Percentiles rank a stretch among this genome's conserved stretches.
Evolutionary conservation across 1,140 invertebrate species (phyloP).

Genomic region (Anoplolepis gracilipes): DNA sequence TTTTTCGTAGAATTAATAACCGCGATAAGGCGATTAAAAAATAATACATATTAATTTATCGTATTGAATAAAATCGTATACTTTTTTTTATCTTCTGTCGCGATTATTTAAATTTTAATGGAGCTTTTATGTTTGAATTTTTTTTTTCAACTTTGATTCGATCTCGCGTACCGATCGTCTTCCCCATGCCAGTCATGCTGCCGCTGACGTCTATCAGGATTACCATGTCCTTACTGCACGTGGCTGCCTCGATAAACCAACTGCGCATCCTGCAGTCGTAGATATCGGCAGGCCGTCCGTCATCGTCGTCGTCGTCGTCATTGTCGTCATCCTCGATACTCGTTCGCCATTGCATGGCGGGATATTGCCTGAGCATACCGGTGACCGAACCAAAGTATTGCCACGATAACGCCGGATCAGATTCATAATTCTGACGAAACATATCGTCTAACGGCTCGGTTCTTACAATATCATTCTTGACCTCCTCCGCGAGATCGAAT

Average conservation of each 20-base stretch:
- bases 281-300: constrained; percentile 85
- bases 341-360: constrained; percentile 88
- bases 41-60: constrained; percentile 32
- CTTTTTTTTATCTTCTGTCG: background rate
- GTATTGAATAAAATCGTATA: background rate
- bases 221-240: constrained; percentile 98
- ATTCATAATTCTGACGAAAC: constrained; percentile 94
- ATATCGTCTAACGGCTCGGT: constrained; percentile 93
- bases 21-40: background rate
- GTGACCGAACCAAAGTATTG: constrained; percentile 98
- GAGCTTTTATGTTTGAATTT: background rate
- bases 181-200: constrained; percentile 97
- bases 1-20: background rate
- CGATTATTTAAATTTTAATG: background rate
- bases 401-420: constrained; percentile 96
- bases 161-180: constrained; percentile 88
- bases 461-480: constrained; percentile 93
- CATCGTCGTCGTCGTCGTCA: constrained; percentile 6
- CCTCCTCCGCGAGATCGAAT: constrained; percentile 90
- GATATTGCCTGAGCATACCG: constrained; percentile 97
- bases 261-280: constrained; percentile 95
- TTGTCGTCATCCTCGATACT: constrained; percentile 80
- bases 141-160: no score
- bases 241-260: constrained; percentile 99
- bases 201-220: constrained; percentile 98